These are phyloP conservation scores for Myotis myotis DNA, from an alignment of 2,797 vertebrate species.

Conservation along the genomic window DNA sequence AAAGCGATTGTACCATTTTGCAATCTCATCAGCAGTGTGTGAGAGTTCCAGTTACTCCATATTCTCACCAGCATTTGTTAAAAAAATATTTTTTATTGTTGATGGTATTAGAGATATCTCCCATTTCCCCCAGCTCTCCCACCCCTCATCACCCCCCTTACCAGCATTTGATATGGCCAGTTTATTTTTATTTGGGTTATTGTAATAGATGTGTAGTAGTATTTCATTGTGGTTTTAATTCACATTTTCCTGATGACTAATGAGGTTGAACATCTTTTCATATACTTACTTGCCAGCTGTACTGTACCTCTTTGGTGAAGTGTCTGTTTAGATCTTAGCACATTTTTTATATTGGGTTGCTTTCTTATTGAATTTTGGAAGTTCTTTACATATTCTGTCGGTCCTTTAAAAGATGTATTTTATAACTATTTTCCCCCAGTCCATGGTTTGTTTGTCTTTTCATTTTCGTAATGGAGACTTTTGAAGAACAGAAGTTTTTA, in stretches of 20 bases:
- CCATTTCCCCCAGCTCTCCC: too few species aligned
- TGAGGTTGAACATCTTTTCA: not conserved
- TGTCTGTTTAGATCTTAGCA: not conserved
- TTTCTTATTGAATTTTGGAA: conserved; percentile 19
- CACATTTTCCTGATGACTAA: not conserved
- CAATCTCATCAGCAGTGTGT: rapidly evolving
- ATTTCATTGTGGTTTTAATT: not conserved
- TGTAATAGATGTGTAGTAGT: not conserved
- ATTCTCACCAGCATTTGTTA: not conserved
- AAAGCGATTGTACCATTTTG: not conserved
- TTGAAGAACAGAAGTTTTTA: conserved; percentile 41
- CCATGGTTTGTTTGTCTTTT: conserved; percentile 7
- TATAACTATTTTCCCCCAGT: conserved; percentile 15
- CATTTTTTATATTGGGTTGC: not conserved
- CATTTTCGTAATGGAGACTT: conserved; percentile 13
- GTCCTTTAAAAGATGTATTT: not conserved
- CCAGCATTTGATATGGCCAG: not conserved
- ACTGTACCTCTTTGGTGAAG: not conserved
- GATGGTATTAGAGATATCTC: too few species aligned
- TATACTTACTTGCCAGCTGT: not conserved
- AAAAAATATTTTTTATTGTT: too few species aligned
- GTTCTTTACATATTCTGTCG: conserved; percentile 1
- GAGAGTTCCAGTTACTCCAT: not conserved
- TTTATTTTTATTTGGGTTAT: not conserved
- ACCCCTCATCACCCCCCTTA: not conserved